Conservation (phyloP, 2,797 vertebrate species). For the Acanthiza pusilla region DNA sequence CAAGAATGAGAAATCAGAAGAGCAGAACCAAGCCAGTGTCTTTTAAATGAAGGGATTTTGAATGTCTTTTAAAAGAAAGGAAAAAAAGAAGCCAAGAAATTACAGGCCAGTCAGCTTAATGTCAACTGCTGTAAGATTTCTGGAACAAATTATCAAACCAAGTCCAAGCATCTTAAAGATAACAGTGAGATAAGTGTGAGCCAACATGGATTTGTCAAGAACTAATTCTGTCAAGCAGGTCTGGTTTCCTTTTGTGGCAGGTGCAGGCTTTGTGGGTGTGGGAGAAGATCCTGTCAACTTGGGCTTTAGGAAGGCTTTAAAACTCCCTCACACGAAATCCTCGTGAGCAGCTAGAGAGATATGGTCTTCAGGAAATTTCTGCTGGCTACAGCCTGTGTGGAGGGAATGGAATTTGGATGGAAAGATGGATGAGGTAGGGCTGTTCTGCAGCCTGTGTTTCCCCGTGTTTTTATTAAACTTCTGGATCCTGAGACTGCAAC, state of each 20-base stretch:
- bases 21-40: background rate
- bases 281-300: background rate
- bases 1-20: background rate
- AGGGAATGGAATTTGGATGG: background rate
- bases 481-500: background rate
- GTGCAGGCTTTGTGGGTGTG: background rate
- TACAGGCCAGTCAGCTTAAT: conserved; percentile 33
- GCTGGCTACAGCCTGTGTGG: background rate
- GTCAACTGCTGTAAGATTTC: background rate
- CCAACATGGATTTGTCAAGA: background rate
- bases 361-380: background rate
- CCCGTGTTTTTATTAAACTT: background rate
- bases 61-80: background rate
- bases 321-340: background rate
- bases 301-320: background rate
- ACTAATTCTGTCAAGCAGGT: background rate
- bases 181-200: background rate
- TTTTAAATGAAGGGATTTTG: background rate
- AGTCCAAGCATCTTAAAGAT: conserved; percentile 19
- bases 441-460: background rate
- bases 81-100: background rate
- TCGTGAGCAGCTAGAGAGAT: background rate
- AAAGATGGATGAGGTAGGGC: background rate
- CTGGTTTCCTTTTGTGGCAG: background rate
- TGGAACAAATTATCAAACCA: conserved; percentile 10